phyloP scores from a whole-genome alignment of 2,797 vertebrate species.

The Acanthurus lineatus region DNA sequence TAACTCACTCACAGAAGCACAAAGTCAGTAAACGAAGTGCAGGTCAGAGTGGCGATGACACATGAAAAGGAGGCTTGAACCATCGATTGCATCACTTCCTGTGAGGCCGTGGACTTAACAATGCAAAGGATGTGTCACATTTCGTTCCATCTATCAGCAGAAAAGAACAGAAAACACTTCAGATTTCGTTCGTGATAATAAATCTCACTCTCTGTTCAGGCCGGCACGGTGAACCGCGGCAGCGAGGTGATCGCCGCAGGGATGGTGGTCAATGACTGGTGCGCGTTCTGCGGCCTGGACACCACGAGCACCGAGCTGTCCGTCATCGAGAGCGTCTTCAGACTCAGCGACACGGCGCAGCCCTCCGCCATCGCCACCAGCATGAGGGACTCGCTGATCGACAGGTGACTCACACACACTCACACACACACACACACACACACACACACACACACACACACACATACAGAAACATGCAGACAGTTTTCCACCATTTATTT shows the following conservation, averaged over 20 bases:
- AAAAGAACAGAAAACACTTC: too few species aligned
- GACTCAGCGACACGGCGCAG: slow-evolving; percentile 89
- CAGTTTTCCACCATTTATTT: too few species aligned
- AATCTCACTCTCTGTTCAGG: slow-evolving; percentile 79
- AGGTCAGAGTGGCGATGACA: too few species aligned
- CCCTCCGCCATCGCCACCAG: slow-evolving; percentile 94
- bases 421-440: not conserved
- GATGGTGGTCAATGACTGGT: slow-evolving; percentile 99
- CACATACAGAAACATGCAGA: not conserved
- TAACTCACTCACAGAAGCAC: too few species aligned
- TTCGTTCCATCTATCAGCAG: not conserved
- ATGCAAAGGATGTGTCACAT: not conserved
- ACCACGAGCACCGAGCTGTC: slow-evolving; percentile 98
- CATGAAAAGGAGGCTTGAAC: not conserved
- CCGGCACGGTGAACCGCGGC: slow-evolving; percentile 96
- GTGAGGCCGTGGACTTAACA: not conserved
- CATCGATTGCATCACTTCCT: not conserved
- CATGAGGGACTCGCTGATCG: slow-evolving; percentile 97
- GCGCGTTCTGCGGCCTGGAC: slow-evolving; percentile 96
- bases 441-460: slow-evolving; percentile 1
- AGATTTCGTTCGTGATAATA: not conserved
- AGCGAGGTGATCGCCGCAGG: slow-evolving; percentile 95
- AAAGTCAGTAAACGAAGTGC: too few species aligned
- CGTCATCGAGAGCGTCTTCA: slow-evolving; percentile 97
- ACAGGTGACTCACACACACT: slow-evolving; percentile 86